Conservation (phyloP, 2,888 invertebrate genomes). For the Notodonta ziczac region DNA sequence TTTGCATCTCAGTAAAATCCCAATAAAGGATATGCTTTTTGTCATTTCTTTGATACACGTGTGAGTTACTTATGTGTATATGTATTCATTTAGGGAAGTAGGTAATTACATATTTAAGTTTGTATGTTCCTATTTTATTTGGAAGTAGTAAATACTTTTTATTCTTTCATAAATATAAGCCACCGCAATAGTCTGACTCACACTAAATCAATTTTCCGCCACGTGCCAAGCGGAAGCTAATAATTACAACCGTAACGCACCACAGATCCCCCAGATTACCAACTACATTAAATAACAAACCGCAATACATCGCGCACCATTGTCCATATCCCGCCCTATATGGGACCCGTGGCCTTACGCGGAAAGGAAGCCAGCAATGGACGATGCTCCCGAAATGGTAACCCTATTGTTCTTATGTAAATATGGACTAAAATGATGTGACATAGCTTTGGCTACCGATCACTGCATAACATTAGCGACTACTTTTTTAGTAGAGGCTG, state of each 20-base stretch:
- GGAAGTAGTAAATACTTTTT: too few species aligned
- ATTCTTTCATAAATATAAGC: too few species aligned
- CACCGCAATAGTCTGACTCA: not conserved
- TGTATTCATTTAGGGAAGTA: too few species aligned
- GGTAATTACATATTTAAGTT: too few species aligned
- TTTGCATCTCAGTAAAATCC: too few species aligned
- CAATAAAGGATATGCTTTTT: too few species aligned
- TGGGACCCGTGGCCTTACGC: conserved; percentile 40
- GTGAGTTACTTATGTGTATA: too few species aligned
- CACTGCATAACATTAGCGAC: not conserved
- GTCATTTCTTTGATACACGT: too few species aligned
- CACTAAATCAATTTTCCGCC: not conserved
- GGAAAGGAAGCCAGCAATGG: conserved; percentile 59
- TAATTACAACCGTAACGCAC: conserved; percentile 19
- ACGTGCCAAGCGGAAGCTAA: not conserved
- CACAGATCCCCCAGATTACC: conserved; percentile 16
- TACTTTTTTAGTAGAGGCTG: not conserved
- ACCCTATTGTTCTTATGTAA: conserved; percentile 58
- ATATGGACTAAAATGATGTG: conserved; percentile 38
- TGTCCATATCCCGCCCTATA: conserved; percentile 43
- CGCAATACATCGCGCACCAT: conserved; percentile 47
- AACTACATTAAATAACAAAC: conserved; percentile 43
- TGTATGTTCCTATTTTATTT: too few species aligned
- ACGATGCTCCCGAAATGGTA: conserved; percentile 45
- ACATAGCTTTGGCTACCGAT: conserved; percentile 15